A percentile compares a stretch with the other conserved stretches of the same genome.
These are phyloP conservation scores for Gadopsis bispinosus DNA, from an alignment of 2,797 vertebrate species.

Conservation along the genomic window DNA sequence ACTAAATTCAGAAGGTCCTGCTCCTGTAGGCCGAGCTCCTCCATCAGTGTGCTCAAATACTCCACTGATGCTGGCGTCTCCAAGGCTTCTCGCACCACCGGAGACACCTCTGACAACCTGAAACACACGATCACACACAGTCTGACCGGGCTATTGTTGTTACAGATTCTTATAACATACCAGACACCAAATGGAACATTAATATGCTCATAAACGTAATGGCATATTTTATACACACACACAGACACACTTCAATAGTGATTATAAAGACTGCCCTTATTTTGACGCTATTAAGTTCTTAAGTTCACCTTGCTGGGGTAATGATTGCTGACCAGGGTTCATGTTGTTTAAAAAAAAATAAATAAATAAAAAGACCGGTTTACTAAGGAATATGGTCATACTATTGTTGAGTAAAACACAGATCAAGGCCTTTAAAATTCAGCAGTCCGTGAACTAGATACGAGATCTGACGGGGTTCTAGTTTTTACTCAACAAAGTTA, in stretches of 20 bases:
- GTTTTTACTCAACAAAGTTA: neutral
- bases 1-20: constrained; percentile 78
- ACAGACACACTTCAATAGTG: neutral
- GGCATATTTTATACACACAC: neutral
- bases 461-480: neutral
- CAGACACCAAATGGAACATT: neutral
- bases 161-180: neutral
- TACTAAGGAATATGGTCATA: neutral
- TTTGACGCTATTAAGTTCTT: neutral
- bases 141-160: neutral
- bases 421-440: neutral
- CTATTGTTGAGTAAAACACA: neutral
- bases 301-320: neutral
- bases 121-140: constrained; percentile 32
- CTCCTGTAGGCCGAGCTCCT: constrained; percentile 74
- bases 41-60: constrained; percentile 77
- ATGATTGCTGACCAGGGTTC: neutral
- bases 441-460: neutral
- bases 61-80: constrained; percentile 59
- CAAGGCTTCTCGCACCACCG: constrained; percentile 74
- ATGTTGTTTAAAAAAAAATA: neutral
- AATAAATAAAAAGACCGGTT: neutral
- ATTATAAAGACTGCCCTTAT: neutral
- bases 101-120: constrained; percentile 82
- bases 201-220: neutral